These are phyloP conservation scores for Regulus satrapa DNA, from an alignment of 2,113 vertebrate genomes.

Conservation along the genomic window DNA sequence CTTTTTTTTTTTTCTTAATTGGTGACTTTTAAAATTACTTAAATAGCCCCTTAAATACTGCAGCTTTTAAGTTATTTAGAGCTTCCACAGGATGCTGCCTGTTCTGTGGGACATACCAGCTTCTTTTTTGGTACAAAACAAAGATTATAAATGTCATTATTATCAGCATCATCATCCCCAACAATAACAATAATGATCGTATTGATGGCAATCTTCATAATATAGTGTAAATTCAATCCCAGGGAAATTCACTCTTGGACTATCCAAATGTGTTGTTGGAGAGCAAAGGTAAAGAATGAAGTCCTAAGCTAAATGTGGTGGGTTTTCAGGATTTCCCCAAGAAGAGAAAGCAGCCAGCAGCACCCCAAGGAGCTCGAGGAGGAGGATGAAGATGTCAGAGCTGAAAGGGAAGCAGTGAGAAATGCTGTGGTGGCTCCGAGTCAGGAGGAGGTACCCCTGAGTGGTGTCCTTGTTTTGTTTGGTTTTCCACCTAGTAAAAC, in stretches of 20 bases:
- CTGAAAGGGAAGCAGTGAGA: slow-evolving; percentile 80
- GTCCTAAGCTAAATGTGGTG: neutral
- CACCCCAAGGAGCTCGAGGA: slow-evolving; percentile 74
- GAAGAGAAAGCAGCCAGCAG: slow-evolving; percentile 58
- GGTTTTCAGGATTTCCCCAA: slow-evolving; percentile 33
- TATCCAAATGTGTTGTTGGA: neutral
- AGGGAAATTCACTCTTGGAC: neutral
- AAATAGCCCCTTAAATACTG: neutral
- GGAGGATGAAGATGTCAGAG: slow-evolving; percentile 86
- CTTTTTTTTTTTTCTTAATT: neutral
- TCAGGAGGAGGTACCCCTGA: slow-evolving; percentile 74
- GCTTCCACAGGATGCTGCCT: neutral
- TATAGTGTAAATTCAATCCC: neutral
- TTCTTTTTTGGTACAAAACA: neutral
- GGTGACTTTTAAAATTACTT: neutral
- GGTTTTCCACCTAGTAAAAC: neutral
- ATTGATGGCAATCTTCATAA: neutral
- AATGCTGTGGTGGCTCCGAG: slow-evolving; percentile 64
- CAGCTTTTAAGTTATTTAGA: neutral
- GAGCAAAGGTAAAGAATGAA: neutral
- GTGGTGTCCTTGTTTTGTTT: neutral
- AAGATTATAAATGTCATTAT: neutral
- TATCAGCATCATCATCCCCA: neutral
- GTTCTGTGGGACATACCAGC: neutral
- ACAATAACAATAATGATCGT: neutral